phyloP scores from a whole-genome alignment of 2,113 vertebrate species.

The Nicator chloris region DNA sequence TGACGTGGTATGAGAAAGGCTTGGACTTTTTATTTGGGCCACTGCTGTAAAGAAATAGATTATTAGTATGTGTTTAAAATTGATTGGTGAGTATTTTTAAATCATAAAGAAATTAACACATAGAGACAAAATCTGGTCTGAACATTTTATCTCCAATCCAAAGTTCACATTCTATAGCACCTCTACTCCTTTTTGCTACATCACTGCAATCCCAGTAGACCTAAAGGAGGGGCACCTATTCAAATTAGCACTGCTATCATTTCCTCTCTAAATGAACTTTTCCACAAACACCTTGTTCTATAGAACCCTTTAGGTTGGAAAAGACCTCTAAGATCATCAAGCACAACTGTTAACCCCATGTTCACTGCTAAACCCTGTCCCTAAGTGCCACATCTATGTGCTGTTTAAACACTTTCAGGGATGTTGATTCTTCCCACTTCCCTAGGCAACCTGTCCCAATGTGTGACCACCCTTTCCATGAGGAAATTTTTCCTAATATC shows the following conservation, averaged over 20 bases:
- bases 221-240: neutral
- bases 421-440: neutral
- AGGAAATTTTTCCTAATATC: neutral
- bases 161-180: neutral
- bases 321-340: neutral
- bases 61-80: neutral
- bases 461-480: neutral
- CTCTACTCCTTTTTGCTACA: neutral
- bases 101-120: slow-evolving; percentile 14
- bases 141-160: neutral
- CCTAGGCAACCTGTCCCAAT: neutral
- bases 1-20: neutral
- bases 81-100: neutral
- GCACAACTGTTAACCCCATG: neutral
- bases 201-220: neutral
- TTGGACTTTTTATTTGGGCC: neutral
- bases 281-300: neutral
- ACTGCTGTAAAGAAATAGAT: neutral
- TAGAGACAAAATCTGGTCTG: slow-evolving; percentile 4
- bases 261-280: neutral
- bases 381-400: neutral
- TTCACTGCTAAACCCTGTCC: neutral
- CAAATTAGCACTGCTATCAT: neutral
- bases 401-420: neutral
- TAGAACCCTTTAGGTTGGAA: neutral